phyloP scores from a whole-genome alignment of 2,797 vertebrate genomes.

The Coluber constrictor region DNA sequence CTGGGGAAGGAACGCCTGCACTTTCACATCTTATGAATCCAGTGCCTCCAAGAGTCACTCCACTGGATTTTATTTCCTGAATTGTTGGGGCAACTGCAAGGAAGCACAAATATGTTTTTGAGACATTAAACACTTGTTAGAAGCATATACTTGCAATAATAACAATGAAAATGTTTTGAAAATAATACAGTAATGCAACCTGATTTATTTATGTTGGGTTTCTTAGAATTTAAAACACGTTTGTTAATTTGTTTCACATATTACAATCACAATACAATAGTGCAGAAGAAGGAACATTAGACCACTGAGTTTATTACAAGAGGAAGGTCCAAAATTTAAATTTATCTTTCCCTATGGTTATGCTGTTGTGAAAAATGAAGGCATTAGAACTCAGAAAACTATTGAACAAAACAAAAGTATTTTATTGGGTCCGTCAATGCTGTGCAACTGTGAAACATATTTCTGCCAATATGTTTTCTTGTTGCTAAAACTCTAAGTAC shows the following conservation, averaged over 20 bases:
- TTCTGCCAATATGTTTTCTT: not conserved
- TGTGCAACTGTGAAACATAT: not conserved
- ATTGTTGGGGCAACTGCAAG: slow-evolving; percentile 89
- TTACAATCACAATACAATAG: not conserved
- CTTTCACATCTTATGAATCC: slow-evolving; percentile 93
- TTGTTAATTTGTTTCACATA: not conserved
- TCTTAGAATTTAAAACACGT: not conserved
- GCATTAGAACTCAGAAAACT: not conserved
- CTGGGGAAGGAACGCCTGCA: slow-evolving; percentile 87
- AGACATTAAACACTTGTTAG: not conserved
- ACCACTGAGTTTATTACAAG: not conserved
- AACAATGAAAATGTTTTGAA: not conserved
- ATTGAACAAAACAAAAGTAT: not conserved
- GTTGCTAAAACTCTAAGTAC: not conserved
- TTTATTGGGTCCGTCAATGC: not conserved
- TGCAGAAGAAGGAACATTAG: not conserved
- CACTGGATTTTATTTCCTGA: slow-evolving; percentile 93
- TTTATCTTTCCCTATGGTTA: not conserved
- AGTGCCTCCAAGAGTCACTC: slow-evolving; percentile 84
- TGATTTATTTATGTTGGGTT: not conserved
- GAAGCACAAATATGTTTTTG: slow-evolving; percentile 54
- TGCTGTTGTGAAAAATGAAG: not conserved
- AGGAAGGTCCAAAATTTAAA: not conserved
- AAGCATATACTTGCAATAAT: not conserved
- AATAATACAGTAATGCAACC: not conserved